Percentiles rank a stretch among this genome's conserved stretches.
Evolutionary conservation across 2,888 invertebrate species (phyloP).

Genomic region (Apodemia mormo): DNA sequence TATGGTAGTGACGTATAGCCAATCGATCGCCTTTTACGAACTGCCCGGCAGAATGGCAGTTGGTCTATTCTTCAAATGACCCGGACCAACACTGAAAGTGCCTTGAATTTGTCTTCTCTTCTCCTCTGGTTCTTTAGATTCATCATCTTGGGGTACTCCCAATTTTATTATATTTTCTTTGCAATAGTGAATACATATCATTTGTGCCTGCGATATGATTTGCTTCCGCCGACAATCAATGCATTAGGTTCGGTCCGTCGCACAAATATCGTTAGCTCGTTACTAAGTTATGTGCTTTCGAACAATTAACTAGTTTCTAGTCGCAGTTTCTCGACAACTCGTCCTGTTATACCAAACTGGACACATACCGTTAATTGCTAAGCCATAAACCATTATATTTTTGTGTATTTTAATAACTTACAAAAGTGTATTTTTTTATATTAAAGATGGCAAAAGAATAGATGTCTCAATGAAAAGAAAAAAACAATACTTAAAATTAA

Average conservation of each 20-base stretch:
- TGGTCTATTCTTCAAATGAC: no score
- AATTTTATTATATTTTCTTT: background rate
- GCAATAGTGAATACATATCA: background rate
- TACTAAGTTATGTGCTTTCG: constrained; percentile 62
- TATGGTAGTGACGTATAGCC: no score
- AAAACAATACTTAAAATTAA: no score
- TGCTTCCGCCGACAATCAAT: constrained; percentile 43
- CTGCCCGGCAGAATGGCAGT: no score
- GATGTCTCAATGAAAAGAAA: no score
- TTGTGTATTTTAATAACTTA: constrained; percentile 10
- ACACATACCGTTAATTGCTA: constrained; percentile 27
- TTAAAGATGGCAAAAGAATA: no score
- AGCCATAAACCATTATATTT: constrained; percentile 8
- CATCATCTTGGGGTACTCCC: background rate
- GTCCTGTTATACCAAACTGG: constrained; percentile 29
- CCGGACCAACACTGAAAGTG: no score
- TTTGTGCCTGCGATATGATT: constrained; percentile 23
- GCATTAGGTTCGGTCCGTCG: constrained; percentile 41
- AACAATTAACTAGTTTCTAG: constrained; percentile 66
- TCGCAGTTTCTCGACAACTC: constrained; percentile 50
- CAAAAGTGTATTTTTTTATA: no score
- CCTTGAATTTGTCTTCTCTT: no score
- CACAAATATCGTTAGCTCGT: constrained; percentile 37
- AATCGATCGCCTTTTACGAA: no score
- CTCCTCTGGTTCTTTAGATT: no score